phyloP scores from a whole-genome alignment of 2,797 vertebrate genomes.

The Phrynocephalus forsythii region DNA sequence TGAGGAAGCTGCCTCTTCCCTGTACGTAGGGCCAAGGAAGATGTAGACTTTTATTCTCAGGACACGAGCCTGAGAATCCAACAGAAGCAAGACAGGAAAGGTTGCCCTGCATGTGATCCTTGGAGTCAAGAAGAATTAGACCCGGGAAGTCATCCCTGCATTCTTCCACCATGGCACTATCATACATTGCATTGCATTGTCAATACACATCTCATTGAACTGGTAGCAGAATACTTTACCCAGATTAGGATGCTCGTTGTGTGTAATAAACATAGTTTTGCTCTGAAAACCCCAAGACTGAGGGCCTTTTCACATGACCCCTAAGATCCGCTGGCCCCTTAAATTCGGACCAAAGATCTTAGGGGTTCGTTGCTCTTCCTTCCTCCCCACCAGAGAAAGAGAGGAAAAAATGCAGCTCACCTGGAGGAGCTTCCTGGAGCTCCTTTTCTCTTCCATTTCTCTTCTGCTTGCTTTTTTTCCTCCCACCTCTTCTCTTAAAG shows the following conservation, averaged over 20 bases:
- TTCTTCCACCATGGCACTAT: background rate
- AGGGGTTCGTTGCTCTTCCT: too few relatives aligned
- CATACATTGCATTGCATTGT: too few relatives aligned
- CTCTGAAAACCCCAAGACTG: background rate
- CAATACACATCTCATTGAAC: background rate
- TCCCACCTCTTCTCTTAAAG: too few relatives aligned
- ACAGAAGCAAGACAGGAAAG: background rate
- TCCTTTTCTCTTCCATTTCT: too few relatives aligned
- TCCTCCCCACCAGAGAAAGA: too few relatives aligned
- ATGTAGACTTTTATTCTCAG: background rate
- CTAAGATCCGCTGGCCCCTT: too few relatives aligned
- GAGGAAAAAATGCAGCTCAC: too few relatives aligned
- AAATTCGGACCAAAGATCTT: too few relatives aligned
- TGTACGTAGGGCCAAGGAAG: background rate
- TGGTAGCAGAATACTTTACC: background rate
- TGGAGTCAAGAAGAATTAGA: background rate
- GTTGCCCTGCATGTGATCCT: background rate
- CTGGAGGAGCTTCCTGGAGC: too few relatives aligned
- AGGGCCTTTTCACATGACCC: too few relatives aligned
- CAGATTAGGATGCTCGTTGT: background rate
- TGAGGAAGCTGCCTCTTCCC: too few relatives aligned
- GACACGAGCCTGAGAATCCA: background rate
- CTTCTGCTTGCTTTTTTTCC: too few relatives aligned
- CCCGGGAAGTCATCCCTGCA: background rate
- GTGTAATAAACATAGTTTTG: background rate